Conservation (phyloP, 2,888 invertebrate species). For the Liodrosophila aerea region DNA sequence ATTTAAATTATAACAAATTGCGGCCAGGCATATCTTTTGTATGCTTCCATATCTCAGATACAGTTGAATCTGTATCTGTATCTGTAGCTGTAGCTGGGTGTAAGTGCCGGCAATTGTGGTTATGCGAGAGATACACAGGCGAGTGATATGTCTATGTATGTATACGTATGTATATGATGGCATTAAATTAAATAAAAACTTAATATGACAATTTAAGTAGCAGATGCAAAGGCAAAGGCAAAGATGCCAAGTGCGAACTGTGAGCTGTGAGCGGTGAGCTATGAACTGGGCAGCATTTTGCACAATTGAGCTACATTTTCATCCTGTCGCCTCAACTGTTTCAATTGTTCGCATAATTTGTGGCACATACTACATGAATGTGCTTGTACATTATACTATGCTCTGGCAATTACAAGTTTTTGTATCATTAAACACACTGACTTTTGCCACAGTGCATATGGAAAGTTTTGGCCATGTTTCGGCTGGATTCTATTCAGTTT, state of each 20-base stretch:
- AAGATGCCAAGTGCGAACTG: slow-evolving; percentile 51
- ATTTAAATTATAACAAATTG: slow-evolving; percentile 76
- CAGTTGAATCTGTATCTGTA: slow-evolving; percentile 8
- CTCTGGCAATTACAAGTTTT: no score
- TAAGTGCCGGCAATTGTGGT: slow-evolving; percentile 62
- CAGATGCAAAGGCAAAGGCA: slow-evolving; percentile 54
- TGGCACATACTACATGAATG: slow-evolving; percentile 3
- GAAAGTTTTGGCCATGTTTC: slow-evolving; percentile 8
- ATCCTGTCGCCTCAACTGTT: slow-evolving; percentile 38
- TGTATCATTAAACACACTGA: neutral
- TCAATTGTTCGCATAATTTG: slow-evolving; percentile 69
- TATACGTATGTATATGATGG: slow-evolving; percentile 35
- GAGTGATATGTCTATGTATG: slow-evolving; percentile 34
- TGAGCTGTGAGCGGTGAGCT: slow-evolving; percentile 15
- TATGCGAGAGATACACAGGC: slow-evolving; percentile 30
- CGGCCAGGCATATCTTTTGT: slow-evolving; percentile 57
- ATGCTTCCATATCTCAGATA: slow-evolving; percentile 12
- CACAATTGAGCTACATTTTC: slow-evolving; percentile 68
- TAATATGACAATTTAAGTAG: slow-evolving; percentile 73
- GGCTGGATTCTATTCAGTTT: neutral
- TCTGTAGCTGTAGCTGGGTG: slow-evolving; percentile 33
- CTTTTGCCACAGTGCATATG: neutral
- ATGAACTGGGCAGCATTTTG: slow-evolving; percentile 30
- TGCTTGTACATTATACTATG: neutral
- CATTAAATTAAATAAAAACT: slow-evolving; percentile 76